These are phyloP conservation scores for Alexandromys fortis DNA, from an alignment of 2,113 vertebrate genomes.

Conservation along the genomic window DNA sequence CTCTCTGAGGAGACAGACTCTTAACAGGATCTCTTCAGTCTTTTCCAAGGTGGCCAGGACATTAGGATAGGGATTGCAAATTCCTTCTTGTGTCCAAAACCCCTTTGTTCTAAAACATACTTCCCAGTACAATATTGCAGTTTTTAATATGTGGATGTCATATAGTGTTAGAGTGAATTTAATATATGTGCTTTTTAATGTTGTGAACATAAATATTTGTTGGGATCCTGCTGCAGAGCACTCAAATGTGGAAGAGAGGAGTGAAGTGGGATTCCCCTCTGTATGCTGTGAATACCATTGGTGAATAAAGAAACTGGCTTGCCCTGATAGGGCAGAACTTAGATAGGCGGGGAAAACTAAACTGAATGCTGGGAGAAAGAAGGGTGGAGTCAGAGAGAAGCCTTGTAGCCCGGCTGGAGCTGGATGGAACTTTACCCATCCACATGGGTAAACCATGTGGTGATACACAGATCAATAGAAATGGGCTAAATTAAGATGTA, in stretches of 20 bases:
- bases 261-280: too few relatives aligned
- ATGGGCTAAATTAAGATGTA: too few relatives aligned
- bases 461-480: too few relatives aligned
- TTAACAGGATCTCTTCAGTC: not conserved
- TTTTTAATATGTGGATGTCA: not conserved
- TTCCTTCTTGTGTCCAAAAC: not conserved
- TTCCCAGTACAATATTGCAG: not conserved
- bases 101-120: not conserved
- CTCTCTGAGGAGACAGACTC: not conserved
- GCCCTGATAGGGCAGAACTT: too few relatives aligned
- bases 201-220: constrained; percentile 8
- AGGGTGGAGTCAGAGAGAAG: too few relatives aligned
- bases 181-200: not conserved
- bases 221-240: not conserved
- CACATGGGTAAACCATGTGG: too few relatives aligned
- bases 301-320: too few relatives aligned
- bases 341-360: too few relatives aligned
- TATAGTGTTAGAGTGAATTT: not conserved
- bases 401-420: too few relatives aligned
- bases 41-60: not conserved
- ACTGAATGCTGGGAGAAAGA: too few relatives aligned
- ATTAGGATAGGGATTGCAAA: not conserved
- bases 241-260: not conserved
- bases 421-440: accelerated
- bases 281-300: too few relatives aligned